phyloP scores from a whole-genome alignment of 2,888 invertebrate species.

The Diadromus collaris region DNA sequence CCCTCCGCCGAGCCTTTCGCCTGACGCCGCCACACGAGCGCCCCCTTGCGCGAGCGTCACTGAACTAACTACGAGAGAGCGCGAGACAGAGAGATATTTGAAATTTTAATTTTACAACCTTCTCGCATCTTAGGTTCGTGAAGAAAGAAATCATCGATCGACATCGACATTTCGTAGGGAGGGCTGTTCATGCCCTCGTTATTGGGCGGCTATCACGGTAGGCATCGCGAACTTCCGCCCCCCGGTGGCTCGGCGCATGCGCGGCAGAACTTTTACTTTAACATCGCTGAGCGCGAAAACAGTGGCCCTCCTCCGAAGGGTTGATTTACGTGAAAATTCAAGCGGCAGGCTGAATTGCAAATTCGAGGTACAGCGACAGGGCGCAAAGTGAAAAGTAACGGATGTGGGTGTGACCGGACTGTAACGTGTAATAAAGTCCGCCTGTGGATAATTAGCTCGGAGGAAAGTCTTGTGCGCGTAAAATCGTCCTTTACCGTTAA shows the following conservation, averaged over 20 bases:
- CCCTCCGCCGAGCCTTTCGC: background rate
- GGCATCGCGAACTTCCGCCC: slow-evolving; percentile 34
- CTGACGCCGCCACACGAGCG: background rate
- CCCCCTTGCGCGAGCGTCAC: background rate
- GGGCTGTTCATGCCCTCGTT: slow-evolving; percentile 1
- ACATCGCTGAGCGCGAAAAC: slow-evolving; percentile 28
- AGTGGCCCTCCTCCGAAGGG: background rate
- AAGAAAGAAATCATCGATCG: slow-evolving; percentile 19
- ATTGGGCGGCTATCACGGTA: background rate
- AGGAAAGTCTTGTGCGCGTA: background rate
- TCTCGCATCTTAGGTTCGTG: slow-evolving; percentile 25
- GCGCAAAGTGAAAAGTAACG: slow-evolving; percentile 52
- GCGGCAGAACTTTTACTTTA: slow-evolving; percentile 27
- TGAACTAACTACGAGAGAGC: slow-evolving; percentile 63
- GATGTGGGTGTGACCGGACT: slow-evolving; percentile 33
- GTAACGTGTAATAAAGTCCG: background rate
- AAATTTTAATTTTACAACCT: slow-evolving; percentile 60
- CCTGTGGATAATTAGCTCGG: slow-evolving; percentile 13
- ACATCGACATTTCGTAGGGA: slow-evolving; percentile 7
- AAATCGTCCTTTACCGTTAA: background rate
- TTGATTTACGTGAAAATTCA: slow-evolving; percentile 27
- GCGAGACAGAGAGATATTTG: slow-evolving; percentile 66
- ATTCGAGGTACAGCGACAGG: slow-evolving; percentile 3
- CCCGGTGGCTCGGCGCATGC: slow-evolving; percentile 8
- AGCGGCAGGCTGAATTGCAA: slow-evolving; percentile 22